phyloP scores from a whole-genome alignment of 2,113 vertebrate genomes.

The Hydrolagus affinis region DNA sequence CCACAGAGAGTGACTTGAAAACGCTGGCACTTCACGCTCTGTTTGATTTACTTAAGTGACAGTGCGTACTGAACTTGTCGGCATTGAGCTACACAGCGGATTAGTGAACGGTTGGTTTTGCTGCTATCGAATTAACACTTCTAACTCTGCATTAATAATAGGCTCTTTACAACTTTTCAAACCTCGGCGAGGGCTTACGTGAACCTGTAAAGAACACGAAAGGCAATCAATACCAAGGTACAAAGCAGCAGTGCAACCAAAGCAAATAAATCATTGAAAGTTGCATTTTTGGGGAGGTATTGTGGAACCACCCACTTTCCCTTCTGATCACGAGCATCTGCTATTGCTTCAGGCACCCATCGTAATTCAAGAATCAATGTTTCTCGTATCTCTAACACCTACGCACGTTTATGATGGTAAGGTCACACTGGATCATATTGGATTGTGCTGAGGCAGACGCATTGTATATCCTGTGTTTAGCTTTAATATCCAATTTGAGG shows the following conservation, averaged over 20 bases:
- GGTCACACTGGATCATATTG: too few species aligned
- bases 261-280: too few species aligned
- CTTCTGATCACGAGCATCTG: too few species aligned
- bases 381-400: too few species aligned
- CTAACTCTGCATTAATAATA: constrained; percentile 8
- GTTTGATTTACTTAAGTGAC: not conserved
- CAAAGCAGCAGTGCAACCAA: not conserved
- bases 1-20: not conserved
- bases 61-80: not conserved
- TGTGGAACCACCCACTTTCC: too few species aligned
- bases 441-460: too few species aligned
- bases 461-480: too few species aligned
- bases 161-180: not conserved
- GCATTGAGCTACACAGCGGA: not conserved
- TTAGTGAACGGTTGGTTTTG: not conserved
- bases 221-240: not conserved
- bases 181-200: not conserved
- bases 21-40: not conserved
- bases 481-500: too few species aligned
- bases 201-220: not conserved
- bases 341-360: too few species aligned
- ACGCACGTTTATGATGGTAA: too few species aligned
- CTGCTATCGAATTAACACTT: not conserved
- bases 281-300: too few species aligned
- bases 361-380: too few species aligned